Base-by-base conservation (phyloP, 2,113 vertebrate genomes). In the Osmerus eperlanus region DNA sequence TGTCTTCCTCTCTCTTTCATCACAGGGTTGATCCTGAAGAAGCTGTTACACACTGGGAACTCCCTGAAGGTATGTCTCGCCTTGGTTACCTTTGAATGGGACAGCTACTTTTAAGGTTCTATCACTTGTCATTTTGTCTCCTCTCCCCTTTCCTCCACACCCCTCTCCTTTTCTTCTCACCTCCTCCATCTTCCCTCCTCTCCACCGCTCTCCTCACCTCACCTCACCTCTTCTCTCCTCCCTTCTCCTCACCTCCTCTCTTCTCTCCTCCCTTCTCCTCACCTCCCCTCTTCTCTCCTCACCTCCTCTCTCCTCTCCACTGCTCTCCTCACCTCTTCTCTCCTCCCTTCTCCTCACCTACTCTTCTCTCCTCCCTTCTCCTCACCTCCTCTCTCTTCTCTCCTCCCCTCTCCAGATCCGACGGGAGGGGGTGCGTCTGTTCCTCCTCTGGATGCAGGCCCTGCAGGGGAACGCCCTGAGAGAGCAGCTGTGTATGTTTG, bases 401-500 rank as follows among this genome's bases (percentile, higher is more conserved):
- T 36, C 29, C 0, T 75, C 68, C 72, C 58, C 68, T 58, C 81
- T 88, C 78, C 81, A 99, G 97, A 99, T 99, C 82, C 95, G 97
- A 12, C 94, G 97, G 82, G 97, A 99, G 89, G 97, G 97, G 2
- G 93, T 99, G 67, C 96, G 97, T 71, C 90, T 99, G 83, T 98
- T 99, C 89, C 90, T 99, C 82, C 80, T 99, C 74, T 99, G 97
- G 97, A 92, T 99, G 90, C 97, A 99, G 94, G 96, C 96, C 13
- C 91, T 99, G 81, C 97, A 99, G 73, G 94, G 90, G 84, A 96
- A 98, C 69, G 97, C 97, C 15, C 94, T 95, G 86, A 93, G 84
- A 61, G 97, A 99, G 87, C 96, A 99, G 77, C 92, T 99, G 72
- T 97, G 96, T 89, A 97, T 99, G 90, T 99, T 98, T 78, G 97